Percentiles rank a stretch among this genome's conserved stretches.
These are phyloP conservation scores for Nestor notabilis DNA, from an alignment of 2,113 vertebrate genomes.

Conservation along the genomic window DNA sequence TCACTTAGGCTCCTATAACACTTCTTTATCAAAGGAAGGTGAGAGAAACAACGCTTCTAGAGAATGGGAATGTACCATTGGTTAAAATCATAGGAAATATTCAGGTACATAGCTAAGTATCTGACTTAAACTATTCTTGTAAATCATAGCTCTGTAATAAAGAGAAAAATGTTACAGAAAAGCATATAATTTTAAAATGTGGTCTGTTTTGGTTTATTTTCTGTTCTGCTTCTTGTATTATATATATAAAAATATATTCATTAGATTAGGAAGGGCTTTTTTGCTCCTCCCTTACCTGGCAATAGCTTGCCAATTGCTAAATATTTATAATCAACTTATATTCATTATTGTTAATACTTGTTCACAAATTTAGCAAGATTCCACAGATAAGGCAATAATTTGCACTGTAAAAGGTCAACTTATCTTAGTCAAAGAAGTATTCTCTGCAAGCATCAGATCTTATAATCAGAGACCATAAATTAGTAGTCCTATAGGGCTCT, in stretches of 20 bases:
- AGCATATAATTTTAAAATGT: background rate
- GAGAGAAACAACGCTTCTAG: background rate
- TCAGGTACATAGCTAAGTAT: background rate
- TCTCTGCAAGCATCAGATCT: background rate
- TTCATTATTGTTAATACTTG: background rate
- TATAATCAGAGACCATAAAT: background rate
- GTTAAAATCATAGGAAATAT: background rate
- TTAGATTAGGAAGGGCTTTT: rapidly evolving
- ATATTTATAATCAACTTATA: background rate
- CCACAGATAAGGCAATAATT: background rate
- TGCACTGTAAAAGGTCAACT: background rate
- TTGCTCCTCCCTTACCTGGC: background rate
- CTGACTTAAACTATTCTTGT: background rate
- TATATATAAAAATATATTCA: background rate
- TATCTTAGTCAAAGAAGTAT: background rate
- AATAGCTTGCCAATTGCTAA: background rate
- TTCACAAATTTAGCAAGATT: background rate
- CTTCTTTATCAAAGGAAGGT: background rate
- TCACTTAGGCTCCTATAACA: background rate
- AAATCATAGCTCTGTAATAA: background rate
- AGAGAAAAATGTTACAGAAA: background rate
- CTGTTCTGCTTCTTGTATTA: background rate
- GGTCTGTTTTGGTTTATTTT: background rate
- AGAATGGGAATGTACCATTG: background rate
- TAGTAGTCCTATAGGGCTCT: background rate